Evolutionary conservation across 2,797 vertebrate species (phyloP).

Genomic region (Gallinago stenura): DNA sequence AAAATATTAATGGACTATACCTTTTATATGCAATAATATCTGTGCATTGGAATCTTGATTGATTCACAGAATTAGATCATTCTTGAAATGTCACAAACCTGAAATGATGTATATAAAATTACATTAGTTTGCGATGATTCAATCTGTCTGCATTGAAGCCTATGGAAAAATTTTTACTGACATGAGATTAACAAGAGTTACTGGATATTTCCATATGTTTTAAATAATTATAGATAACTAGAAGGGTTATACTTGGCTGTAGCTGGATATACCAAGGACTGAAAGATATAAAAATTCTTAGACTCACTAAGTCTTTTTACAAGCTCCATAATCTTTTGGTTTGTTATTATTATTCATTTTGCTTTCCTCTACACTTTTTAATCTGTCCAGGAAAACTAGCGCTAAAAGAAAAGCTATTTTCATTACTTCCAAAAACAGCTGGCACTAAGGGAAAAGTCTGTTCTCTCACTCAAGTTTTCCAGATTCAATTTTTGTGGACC

Average conservation of each 20-base stretch:
- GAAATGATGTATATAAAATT: background rate
- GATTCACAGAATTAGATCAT: background rate
- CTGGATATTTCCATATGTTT: background rate
- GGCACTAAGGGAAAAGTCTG: background rate
- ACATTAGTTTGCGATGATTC: background rate
- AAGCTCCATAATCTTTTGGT: background rate
- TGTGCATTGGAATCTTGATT: background rate
- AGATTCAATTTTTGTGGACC: background rate
- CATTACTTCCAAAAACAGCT: background rate
- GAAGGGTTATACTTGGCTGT: background rate
- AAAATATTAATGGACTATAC: background rate
- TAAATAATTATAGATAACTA: background rate
- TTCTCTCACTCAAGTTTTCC: background rate
- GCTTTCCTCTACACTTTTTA: background rate
- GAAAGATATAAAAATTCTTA: background rate
- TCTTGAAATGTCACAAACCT: background rate
- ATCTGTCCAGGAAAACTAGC: background rate
- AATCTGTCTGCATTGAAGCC: background rate
- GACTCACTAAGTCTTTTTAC: background rate
- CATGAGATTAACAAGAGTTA: background rate
- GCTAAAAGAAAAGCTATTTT: constrained; percentile 14
- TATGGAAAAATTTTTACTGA: background rate
- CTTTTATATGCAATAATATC: background rate
- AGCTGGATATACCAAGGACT: background rate
- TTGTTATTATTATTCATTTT: background rate